A percentile compares a stretch with the other conserved stretches of the same genome.
Conservation (phyloP, 2,797 vertebrate genomes). For the Miichthys miiuy region DNA sequence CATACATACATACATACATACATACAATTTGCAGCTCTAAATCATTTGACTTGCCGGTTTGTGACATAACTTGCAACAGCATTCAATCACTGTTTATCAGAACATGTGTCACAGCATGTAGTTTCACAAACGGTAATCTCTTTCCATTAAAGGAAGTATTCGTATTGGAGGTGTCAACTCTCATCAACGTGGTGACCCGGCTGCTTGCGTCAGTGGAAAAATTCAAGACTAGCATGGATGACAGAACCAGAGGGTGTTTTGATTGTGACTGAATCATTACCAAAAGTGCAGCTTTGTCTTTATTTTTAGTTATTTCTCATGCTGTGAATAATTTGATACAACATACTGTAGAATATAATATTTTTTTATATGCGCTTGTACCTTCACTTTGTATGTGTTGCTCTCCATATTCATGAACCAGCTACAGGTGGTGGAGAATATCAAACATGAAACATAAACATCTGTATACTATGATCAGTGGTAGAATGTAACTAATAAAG, state of each 20-base stretch:
- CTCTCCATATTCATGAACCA: not conserved
- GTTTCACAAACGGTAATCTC: constrained; percentile 19
- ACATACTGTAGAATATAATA: not conserved
- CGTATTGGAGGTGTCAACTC: constrained; percentile 29
- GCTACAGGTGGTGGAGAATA: not conserved
- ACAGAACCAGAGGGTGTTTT: not conserved
- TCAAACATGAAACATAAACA: not conserved
- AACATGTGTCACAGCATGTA: constrained; percentile 11
- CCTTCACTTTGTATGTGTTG: not conserved
- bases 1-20: too few relatives aligned
- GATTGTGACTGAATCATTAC: not conserved
- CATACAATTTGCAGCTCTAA: not conserved
- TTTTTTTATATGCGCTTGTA: not conserved
- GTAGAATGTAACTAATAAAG: too few relatives aligned
- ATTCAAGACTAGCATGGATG: not conserved
- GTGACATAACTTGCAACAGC: not conserved
- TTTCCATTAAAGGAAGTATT: constrained; percentile 44
- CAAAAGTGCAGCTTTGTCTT: not conserved
- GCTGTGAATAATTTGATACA: not conserved
- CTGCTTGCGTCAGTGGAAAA: constrained; percentile 10
- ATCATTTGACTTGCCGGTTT: not conserved
- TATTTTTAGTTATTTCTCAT: not conserved
- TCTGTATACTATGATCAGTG: not conserved
- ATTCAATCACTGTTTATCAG: constrained; percentile 14
- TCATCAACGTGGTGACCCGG: not conserved